Conservation (phyloP, 2,797 vertebrate species). For the Natrix natrix region DNA sequence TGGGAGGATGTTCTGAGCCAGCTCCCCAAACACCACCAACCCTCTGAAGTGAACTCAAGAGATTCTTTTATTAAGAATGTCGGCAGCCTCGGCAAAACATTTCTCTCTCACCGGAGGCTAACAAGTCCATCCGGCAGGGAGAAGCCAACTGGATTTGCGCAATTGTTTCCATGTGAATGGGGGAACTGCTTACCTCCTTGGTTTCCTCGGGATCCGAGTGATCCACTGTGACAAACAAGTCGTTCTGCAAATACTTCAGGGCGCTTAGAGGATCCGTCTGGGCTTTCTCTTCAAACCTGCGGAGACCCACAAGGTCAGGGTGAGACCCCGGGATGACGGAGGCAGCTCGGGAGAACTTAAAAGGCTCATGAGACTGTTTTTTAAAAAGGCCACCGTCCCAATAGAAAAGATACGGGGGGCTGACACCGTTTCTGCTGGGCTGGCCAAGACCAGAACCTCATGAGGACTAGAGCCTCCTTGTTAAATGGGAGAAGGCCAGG, state of each 20-base stretch:
- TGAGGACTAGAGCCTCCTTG: background rate
- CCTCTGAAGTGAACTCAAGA: no score
- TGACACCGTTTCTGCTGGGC: background rate
- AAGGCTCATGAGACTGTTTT: background rate
- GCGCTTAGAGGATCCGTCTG: slow-evolving; percentile 93
- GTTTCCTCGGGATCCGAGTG: slow-evolving; percentile 95
- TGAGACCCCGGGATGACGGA: background rate
- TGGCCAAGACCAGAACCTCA: background rate
- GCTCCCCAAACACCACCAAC: no score
- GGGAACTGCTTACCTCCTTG: slow-evolving; percentile 85
- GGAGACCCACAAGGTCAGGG: background rate
- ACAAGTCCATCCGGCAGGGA: no score
- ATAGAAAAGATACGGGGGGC: background rate
- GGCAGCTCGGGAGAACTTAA: background rate
- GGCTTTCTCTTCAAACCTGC: slow-evolving; percentile 97
- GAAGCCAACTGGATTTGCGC: background rate
- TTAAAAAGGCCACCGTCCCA: background rate
- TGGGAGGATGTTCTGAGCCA: no score
- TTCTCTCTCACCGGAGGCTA: no score
- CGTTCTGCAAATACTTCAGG: slow-evolving; percentile 96
- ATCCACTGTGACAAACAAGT: slow-evolving; percentile 95
- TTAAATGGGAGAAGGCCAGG: background rate
- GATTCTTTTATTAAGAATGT: no score
- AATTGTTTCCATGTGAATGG: background rate
- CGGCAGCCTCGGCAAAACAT: no score